Evolutionary conservation across 2,888 invertebrate species (phyloP).

Genomic region (Cabera pusaria): DNA sequence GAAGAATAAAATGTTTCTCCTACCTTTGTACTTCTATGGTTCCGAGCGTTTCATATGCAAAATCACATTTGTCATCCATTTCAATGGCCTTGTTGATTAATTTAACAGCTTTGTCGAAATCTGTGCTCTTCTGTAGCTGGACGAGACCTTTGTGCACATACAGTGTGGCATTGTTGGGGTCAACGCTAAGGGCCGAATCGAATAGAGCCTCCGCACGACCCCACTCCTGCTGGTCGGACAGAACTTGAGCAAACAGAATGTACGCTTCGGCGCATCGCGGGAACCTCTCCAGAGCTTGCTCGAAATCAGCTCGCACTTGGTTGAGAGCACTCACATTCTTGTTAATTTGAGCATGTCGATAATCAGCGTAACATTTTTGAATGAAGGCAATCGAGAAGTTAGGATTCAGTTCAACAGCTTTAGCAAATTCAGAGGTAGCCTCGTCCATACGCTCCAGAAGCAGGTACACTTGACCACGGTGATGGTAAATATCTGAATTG

Average conservation of each 20-base stretch:
- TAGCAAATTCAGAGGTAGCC: slow-evolving; percentile 92
- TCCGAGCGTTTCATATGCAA: slow-evolving; percentile 97
- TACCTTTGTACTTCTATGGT: slow-evolving; percentile 97
- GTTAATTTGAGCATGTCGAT: slow-evolving; percentile 86
- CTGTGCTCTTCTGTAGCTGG: slow-evolving; percentile 92
- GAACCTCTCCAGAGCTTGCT: slow-evolving; percentile 89
- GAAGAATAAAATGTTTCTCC: slow-evolving; percentile 25
- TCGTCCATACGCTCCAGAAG: slow-evolving; percentile 91
- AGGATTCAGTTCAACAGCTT: slow-evolving; percentile 91
- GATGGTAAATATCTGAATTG: slow-evolving; percentile 95
- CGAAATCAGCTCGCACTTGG: slow-evolving; percentile 88
- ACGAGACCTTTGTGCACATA: slow-evolving; percentile 94
- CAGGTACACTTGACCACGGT: slow-evolving; percentile 94
- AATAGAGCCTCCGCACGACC: slow-evolving; percentile 92
- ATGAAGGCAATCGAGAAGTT: slow-evolving; percentile 93
- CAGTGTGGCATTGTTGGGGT: slow-evolving; percentile 93
- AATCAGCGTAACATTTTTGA: slow-evolving; percentile 96
- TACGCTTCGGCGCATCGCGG: slow-evolving; percentile 94
- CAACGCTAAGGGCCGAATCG: slow-evolving; percentile 90
- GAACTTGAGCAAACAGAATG: slow-evolving; percentile 94
- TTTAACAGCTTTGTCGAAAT: slow-evolving; percentile 90
- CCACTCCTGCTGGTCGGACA: slow-evolving; percentile 93
- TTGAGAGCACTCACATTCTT: slow-evolving; percentile 85
- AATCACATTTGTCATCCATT: slow-evolving; percentile 95
- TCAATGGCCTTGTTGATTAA: slow-evolving; percentile 92